Evolutionary conservation across 2,113 vertebrate species (phyloP), one percentile per base, ranked within the genome.

Genomic region (Toxotes jaculatrix): DNA sequence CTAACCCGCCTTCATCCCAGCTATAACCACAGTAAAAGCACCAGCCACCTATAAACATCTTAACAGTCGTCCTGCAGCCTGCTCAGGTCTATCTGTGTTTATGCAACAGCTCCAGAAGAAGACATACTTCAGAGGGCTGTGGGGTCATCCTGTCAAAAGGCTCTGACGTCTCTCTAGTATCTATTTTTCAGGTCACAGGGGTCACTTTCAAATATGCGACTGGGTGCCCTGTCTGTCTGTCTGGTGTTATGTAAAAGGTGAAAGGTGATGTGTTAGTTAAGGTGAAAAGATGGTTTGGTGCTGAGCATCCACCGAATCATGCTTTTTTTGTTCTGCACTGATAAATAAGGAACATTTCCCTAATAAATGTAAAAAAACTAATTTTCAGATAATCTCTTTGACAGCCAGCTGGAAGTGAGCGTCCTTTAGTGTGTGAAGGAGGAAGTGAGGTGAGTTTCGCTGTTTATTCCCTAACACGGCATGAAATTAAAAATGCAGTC

Each of bases 381-480:
- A 62, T 75, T 70, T 51, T n/a, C 16, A 49, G 8, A 55, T 56
- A 71, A 27, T 62, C 47, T 74, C 70, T 65, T 72, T 80, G 53
- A 61, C 8, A 45, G 6, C 78, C 23, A 4, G 21, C 16, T 67
- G 70, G 21, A 23, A 27, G 53, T 10, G 10, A 56, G 60, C 4
- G 36, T 31, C 17, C 56, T 13, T 1, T 60, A 38, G 69, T n/a
- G 7, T 53, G 51, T 23, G 51, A 53, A 23, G 51, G 51, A 53
- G 51, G 23, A 67, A 27, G 59, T 12, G 55, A 82, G 40, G 34
- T 19, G 27, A 43, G 73, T 64, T 75, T 64, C 64, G 27, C 42
- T 34, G 73, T 80, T 49, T 77, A 74, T 74, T 85, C 34, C 82
- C 75, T 77, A 87, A 87, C 70, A 89, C 77, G 82, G 85, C n/a